A percentile compares a stretch with the other conserved stretches of the same genome.
Evolutionary conservation across 2,113 vertebrate species (phyloP).

Genomic region (Hipposideros armiger): DNA sequence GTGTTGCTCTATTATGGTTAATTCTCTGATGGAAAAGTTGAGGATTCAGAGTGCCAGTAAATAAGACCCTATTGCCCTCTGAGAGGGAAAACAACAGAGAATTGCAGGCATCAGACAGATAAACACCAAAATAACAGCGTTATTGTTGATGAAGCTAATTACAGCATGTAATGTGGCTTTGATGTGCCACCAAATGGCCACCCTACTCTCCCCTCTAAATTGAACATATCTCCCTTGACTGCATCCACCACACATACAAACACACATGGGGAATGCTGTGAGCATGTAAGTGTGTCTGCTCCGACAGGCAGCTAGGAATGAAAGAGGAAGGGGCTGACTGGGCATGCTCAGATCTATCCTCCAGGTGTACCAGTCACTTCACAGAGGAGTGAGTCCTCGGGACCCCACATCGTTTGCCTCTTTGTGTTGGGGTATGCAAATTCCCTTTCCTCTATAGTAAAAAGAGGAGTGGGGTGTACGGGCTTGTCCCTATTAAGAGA

Average conservation of each 20-base stretch:
- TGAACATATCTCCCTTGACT: not conserved
- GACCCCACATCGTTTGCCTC: not conserved
- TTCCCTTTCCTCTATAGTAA: not conserved
- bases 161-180: slow-evolving; percentile 29
- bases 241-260: too few relatives aligned
- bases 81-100: slow-evolving; percentile 6
- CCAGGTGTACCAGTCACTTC: not conserved
- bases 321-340: not conserved
- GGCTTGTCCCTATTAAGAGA: not conserved
- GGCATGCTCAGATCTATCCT: not conserved
- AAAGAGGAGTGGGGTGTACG: not conserved
- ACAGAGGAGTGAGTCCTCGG: not conserved
- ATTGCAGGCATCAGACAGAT: not conserved
- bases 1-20: not conserved
- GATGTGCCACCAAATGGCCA: not conserved
- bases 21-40: not conserved
- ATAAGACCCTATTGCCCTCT: not conserved
- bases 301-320: not conserved
- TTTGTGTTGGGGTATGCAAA: not conserved
- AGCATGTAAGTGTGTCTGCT: not conserved
- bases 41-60: not conserved
- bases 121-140: slow-evolving; percentile 39
- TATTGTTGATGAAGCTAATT: slow-evolving; percentile 53
- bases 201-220: not conserved
- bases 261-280: not conserved